A percentile compares a stretch with the other conserved stretches of the same genome.
Conservation (phyloP, 2,797 vertebrate genomes). For the Poeciliopsis turneri region DNA sequence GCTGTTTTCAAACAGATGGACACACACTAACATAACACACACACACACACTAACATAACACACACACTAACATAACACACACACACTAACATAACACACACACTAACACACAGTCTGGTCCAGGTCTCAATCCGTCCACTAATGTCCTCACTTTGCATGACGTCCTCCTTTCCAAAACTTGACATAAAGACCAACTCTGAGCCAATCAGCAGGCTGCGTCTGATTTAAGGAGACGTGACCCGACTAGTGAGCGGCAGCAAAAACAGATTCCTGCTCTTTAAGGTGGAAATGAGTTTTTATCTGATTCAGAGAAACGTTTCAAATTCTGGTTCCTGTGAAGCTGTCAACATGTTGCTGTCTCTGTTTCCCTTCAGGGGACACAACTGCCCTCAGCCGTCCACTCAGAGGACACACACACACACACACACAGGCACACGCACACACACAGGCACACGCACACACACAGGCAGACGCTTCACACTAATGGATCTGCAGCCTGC, state of each 20-base stretch:
- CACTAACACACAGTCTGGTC: background rate
- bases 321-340: background rate
- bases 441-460: background rate
- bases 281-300: background rate
- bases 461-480: background rate
- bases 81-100: background rate
- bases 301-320: background rate
- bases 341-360: background rate
- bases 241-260: background rate
- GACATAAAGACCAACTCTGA: background rate
- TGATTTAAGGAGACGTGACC: constrained; percentile 22
- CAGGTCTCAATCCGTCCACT: background rate
- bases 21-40: background rate
- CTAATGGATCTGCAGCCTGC: background rate
- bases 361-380: background rate
- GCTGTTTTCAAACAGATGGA: constrained; percentile 52
- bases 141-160: background rate
- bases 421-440: background rate
- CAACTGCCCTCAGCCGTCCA: background rate
- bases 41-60: background rate
- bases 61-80: background rate
- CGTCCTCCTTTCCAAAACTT: background rate
- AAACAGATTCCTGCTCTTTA: background rate
- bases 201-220: background rate
- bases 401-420: background rate